Evolutionary conservation across 2,113 vertebrate species (phyloP), one percentile per base, ranked within the genome.

Genomic region (Pelodiscus sinensis): DNA sequence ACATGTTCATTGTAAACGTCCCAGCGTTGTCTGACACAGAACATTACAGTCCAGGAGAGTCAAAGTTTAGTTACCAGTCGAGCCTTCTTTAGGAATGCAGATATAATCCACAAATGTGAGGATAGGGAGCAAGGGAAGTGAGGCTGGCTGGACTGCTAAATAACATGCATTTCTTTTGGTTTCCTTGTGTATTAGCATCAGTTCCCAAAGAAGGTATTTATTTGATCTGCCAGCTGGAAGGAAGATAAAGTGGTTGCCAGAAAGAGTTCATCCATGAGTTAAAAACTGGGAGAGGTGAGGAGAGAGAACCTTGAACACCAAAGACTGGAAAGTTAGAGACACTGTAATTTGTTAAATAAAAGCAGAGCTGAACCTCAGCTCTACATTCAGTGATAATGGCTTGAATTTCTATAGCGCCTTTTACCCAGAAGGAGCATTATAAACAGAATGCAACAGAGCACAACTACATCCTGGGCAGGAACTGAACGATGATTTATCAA

Each of bases 241-340:
- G 44, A 44, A 94, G 90, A 75, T 14, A 24, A 25, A 56, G 29
- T 18, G 3, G 2, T 35, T 89, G 89, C 87, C 86, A 90, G 58
- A 29, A 93, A 85, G 78, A 71, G 87, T 95, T 96, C 92, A 90
- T 73, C 21, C 68, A 27, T 52, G 94, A 95, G 89, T 95, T 79
- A 93, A 94, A 95, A 97, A 80, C 44, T 88, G 55, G 65, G 78
- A 94, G 86, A 95, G 82, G 88, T 92, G 25, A 92, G 71, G 35
- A 93, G 54, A 88, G 3, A 50, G 65, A 77, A 77, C 10, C 73
- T 91, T 87, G 55, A 92, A 90, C 5, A 92, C 38, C 91, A 94
- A 94, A 92, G 89, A 82, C 3, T 86, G 52, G 78, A 81, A 81
- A 75, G 22, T 4, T 21, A 51, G 24, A 89, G 81, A 79, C 56